A percentile compares a stretch with the other conserved stretches of the same genome.
These are phyloP conservation scores for Syngnathus scovelli DNA, from an alignment of 2,113 vertebrate genomes.

Conservation along the genomic window DNA sequence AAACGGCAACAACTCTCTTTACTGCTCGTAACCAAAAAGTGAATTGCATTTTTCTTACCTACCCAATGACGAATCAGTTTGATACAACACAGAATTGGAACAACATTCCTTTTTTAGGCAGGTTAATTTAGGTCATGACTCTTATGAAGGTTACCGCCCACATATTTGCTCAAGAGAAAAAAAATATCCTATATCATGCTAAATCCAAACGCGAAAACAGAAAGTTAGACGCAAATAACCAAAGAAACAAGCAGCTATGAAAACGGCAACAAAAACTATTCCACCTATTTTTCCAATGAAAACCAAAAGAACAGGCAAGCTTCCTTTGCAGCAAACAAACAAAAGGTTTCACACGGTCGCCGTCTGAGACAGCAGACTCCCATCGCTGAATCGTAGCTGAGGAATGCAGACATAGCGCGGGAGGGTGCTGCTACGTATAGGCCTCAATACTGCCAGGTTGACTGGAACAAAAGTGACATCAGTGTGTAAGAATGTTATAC, in stretches of 20 bases:
- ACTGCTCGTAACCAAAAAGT: no score
- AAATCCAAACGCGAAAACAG: no score
- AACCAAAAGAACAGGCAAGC: conserved; percentile 1
- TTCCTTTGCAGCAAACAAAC: conserved; percentile 9
- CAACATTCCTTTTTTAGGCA: no score
- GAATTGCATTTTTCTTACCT: no score
- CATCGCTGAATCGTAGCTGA: conserved; percentile 67
- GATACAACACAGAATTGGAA: no score
- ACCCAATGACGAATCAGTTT: no score
- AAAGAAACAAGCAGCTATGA: neutral
- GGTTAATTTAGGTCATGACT: no score
- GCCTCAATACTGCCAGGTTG: conserved; percentile 44
- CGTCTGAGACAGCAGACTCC: conserved; percentile 33
- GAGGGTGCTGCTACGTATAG: conserved; percentile 57
- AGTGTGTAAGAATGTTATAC: conserved; percentile 47
- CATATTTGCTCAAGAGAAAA: no score
- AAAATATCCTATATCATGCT: no score
- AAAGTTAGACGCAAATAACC: neutral
- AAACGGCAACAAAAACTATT: neutral
- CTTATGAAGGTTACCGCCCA: no score
- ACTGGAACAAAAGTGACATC: conserved; percentile 60
- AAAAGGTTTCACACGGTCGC: conserved; percentile 11
- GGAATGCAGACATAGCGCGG: conserved; percentile 61
- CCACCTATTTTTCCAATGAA: neutral
- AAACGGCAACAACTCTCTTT: no score